Evolutionary conservation across 2,113 vertebrate species (phyloP).

Genomic region (Tor tambroides): DNA sequence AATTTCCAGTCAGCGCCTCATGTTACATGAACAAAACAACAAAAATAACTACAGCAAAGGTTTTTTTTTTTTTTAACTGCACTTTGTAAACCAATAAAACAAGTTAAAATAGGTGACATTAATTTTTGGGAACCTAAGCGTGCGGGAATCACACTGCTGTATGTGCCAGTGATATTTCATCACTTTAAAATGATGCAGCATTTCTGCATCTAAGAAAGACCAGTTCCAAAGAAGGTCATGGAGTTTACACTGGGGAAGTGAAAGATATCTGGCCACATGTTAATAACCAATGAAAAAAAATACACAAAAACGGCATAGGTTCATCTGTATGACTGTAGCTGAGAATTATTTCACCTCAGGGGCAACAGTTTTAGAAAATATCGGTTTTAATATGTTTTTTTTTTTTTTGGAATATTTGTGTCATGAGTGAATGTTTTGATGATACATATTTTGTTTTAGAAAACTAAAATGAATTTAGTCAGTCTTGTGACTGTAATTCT

Average conservation of each 20-base stretch:
- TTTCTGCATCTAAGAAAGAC: constrained; percentile 15
- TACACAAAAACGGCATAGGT: not conserved
- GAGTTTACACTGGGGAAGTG: constrained; percentile 55
- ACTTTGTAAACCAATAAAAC: not conserved
- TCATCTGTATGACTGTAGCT: not conserved
- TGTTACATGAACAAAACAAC: not conserved
- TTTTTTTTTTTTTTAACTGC: not conserved
- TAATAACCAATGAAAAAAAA: constrained; percentile 7
- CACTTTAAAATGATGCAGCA: constrained; percentile 26
- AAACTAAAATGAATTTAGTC: not conserved
- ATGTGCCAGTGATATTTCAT: constrained; percentile 7
- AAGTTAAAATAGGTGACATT: not conserved
- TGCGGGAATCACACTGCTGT: not conserved
- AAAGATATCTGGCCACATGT: constrained; percentile 40
- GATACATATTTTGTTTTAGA: not conserved
- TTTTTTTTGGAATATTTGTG: not conserved
- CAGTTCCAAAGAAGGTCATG: constrained; percentile 38
- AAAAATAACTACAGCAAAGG: not conserved
- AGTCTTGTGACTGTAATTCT: not conserved
- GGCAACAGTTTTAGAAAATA: not conserved
- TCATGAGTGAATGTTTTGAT: not conserved
- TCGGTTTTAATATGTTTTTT: not conserved
- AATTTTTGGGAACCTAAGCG: not conserved
- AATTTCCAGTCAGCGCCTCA: constrained; percentile 28
- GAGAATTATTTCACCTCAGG: not conserved